These are phyloP conservation scores for Lasiurus cinereus DNA, from an alignment of 2,113 vertebrate species.

Conservation along the genomic window DNA sequence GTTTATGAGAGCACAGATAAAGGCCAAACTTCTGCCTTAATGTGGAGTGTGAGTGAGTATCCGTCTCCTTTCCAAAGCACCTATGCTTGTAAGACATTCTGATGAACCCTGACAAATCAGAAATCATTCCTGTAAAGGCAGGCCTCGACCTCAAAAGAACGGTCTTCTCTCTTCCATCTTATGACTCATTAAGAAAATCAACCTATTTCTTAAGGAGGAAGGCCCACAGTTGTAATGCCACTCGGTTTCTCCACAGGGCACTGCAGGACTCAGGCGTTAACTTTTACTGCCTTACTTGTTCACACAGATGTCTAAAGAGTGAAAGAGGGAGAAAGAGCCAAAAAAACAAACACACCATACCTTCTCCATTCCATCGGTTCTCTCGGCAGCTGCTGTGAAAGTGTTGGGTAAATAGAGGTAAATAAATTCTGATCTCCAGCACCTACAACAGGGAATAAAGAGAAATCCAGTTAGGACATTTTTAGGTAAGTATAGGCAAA, in stretches of 20 bases:
- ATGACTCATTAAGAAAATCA: neutral
- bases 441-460: conserved; percentile 87
- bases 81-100: neutral
- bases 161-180: neutral
- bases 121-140: neutral
- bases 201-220: neutral
- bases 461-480: conserved; percentile 62
- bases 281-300: neutral
- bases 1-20: accelerated
- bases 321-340: neutral
- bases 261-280: neutral
- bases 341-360: conserved; percentile 80
- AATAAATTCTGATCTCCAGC: conserved; percentile 97
- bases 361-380: conserved; percentile 99
- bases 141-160: neutral
- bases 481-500: neutral
- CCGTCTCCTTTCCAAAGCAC: neutral
- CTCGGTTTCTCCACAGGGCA: neutral
- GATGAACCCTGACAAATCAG: neutral
- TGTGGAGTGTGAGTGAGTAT: accelerated
- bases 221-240: neutral
- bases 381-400: conserved; percentile 96
- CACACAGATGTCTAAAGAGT: neutral
- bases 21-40: neutral
- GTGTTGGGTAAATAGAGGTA: conserved; percentile 92